These are phyloP conservation scores for Heliconius hewitsoni DNA, from an alignment of 1,140 invertebrate species.

Conservation along the genomic window DNA sequence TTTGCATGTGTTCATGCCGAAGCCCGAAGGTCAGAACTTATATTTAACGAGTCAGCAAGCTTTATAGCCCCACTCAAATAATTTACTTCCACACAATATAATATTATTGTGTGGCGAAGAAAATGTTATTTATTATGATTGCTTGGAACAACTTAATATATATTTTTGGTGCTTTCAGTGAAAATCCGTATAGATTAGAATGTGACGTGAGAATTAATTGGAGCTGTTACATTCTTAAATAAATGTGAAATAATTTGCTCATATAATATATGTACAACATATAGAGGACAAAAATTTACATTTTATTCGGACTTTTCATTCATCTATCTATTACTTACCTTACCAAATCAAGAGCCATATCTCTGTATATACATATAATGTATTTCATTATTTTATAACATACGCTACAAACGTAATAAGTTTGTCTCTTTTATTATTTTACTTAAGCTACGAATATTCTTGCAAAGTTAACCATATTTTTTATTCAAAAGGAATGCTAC, in stretches of 20 bases:
- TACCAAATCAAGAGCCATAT: neutral
- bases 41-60: slow-evolving; percentile 19
- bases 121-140: slow-evolving; percentile 28
- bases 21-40: slow-evolving; percentile 30
- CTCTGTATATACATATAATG: too few relatives aligned
- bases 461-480: slow-evolving; percentile 7
- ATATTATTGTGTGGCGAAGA: neutral
- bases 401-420: too few relatives aligned
- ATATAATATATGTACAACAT: too few relatives aligned
- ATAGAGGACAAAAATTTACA: too few relatives aligned
- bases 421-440: neutral
- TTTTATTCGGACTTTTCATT: too few relatives aligned
- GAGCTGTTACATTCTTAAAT: neutral
- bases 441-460: neutral
- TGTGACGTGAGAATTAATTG: neutral
- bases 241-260: too few relatives aligned
- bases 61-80: slow-evolving; percentile 29
- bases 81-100: slow-evolving; percentile 22
- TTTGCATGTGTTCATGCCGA: slow-evolving; percentile 12
- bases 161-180: neutral
- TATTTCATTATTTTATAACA: neutral
- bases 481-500: slow-evolving; percentile 14
- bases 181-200: neutral
- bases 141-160: neutral
- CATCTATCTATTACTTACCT: too few relatives aligned